Conservation (phyloP, 2,888 invertebrate genomes). For the Synanthedon andrenaeformis region DNA sequence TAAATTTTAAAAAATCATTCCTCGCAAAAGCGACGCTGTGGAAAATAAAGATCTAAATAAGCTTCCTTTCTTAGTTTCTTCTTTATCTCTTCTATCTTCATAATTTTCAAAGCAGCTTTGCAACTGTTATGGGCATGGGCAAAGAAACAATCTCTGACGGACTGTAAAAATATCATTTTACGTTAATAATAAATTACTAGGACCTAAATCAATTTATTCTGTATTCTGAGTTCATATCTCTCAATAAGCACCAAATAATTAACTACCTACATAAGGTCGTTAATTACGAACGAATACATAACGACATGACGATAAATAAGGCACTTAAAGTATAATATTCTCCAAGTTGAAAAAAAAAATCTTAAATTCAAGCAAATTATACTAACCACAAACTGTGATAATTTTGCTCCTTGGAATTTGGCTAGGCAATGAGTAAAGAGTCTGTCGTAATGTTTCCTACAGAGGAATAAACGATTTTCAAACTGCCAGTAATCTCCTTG, state of each 20-base stretch:
- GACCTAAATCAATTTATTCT: neutral
- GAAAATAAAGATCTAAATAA: conserved; percentile 57
- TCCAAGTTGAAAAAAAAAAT: neutral
- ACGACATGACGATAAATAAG: too few species aligned
- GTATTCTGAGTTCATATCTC: neutral
- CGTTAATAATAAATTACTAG: neutral
- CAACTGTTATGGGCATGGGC: conserved; percentile 63
- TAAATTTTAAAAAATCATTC: neutral
- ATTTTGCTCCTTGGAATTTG: conserved; percentile 50
- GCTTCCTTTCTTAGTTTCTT: conserved; percentile 63
- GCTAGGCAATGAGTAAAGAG: conserved; percentile 53
- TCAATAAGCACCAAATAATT: neutral
- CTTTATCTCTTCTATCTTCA: conserved; percentile 55
- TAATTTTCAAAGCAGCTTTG: conserved; percentile 62
- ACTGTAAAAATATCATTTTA: conserved; percentile 27
- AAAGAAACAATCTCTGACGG: conserved; percentile 64
- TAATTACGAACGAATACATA: too few species aligned
- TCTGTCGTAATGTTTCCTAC: conserved; percentile 48
- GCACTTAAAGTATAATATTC: neutral
- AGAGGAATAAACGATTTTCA: conserved; percentile 56
- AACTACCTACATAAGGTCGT: neutral
- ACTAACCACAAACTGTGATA: conserved; percentile 55
- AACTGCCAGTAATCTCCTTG: conserved; percentile 73
- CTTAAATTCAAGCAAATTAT: too few species aligned
- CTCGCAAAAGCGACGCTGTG: conserved; percentile 48